Evolutionary conservation across 2,113 vertebrate genomes (phyloP).

Genomic region (Herpailurus yagouaroundi): DNA sequence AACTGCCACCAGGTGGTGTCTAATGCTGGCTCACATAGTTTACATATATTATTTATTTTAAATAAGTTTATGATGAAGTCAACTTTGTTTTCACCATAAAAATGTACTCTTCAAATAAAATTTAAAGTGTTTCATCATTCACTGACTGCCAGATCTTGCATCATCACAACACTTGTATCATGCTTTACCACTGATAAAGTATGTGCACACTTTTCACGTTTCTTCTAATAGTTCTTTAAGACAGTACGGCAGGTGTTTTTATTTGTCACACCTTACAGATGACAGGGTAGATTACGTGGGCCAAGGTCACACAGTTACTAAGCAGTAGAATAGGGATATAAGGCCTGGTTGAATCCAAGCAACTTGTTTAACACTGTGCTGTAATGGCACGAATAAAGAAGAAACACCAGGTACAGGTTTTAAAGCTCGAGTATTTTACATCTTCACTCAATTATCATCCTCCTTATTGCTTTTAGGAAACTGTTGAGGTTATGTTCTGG

Average conservation of each 20-base stretch:
- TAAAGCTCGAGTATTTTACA: background rate
- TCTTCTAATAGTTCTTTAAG: background rate
- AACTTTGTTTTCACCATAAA: background rate
- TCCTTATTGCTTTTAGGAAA: background rate
- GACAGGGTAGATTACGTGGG: background rate
- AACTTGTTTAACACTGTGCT: background rate
- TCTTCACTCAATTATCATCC: background rate
- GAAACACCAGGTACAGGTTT: background rate
- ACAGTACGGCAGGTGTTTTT: background rate
- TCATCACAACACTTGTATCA: background rate
- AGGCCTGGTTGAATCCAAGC: background rate
- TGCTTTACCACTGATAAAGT: background rate
- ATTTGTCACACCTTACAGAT: background rate
- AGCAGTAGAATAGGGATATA: background rate
- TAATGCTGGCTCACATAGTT: background rate
- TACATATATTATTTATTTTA: background rate
- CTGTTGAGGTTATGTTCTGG: background rate
- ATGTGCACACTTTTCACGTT: background rate
- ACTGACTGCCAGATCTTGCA: background rate
- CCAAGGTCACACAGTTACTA: background rate
- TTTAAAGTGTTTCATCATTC: background rate
- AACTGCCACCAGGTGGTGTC: constrained; percentile 59
- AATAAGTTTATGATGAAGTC: background rate
- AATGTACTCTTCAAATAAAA: background rate
- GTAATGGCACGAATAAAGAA: background rate